Evolutionary conservation across 2,113 vertebrate genomes (phyloP).

Genomic region (Halcyon senegalensis): DNA sequence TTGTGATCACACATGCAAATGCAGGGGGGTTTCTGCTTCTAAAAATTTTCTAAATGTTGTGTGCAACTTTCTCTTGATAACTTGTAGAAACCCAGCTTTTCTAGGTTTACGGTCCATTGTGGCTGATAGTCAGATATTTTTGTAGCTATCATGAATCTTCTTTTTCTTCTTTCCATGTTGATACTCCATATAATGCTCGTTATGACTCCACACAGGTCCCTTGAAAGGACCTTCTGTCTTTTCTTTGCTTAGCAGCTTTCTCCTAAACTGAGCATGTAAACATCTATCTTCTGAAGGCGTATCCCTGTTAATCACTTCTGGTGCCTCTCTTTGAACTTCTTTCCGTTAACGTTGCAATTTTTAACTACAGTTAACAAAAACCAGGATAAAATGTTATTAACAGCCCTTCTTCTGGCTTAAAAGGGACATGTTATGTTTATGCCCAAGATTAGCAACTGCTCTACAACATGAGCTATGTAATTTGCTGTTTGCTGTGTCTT

Average conservation of each 20-base stretch:
- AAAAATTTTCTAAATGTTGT: neutral
- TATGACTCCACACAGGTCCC: neutral
- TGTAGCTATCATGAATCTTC: neutral
- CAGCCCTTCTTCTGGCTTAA: neutral
- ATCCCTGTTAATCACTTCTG: conserved; percentile 21
- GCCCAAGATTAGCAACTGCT: conserved; percentile 24
- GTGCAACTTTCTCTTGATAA: neutral
- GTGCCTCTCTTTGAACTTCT: conserved; percentile 21
- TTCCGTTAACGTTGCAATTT: neutral
- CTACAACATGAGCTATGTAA: neutral
- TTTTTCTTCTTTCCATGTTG: neutral
- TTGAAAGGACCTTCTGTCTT: conserved; percentile 9
- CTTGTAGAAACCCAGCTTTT: neutral
- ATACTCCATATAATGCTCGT: neutral
- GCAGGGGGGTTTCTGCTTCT: neutral
- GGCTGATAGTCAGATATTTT: neutral
- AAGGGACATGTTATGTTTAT: neutral
- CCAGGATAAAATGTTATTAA: conserved; percentile 30
- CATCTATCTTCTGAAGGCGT: conserved; percentile 4
- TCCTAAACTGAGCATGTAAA: neutral
- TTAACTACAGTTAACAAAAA: conserved; percentile 39
- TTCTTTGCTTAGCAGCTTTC: conserved; percentile 1
- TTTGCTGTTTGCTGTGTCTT: conserved; percentile 37
- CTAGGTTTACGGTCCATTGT: neutral
- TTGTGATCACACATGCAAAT: neutral